Conservation (phyloP, 2,888 invertebrate species). For the Psococerastis gibbosa region DNA sequence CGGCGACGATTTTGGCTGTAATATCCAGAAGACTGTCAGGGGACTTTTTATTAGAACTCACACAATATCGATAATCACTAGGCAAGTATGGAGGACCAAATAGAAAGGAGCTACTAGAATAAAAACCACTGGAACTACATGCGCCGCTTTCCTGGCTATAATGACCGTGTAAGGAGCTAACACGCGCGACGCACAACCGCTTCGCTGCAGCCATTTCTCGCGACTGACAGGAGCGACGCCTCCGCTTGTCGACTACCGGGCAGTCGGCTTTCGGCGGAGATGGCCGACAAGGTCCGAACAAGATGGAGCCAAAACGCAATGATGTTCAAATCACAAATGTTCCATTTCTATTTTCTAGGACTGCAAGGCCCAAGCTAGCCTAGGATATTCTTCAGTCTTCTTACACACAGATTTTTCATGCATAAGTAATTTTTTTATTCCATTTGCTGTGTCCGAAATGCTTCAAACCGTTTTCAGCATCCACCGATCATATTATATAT, state of each 20-base stretch:
- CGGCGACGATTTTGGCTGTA: conserved; percentile 65
- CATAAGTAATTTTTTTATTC: too few species aligned
- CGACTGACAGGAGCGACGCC: conserved; percentile 11
- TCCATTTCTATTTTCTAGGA: too few species aligned
- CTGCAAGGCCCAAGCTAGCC: too few species aligned
- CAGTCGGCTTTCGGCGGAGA: too few species aligned
- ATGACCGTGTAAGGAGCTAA: conserved; percentile 17
- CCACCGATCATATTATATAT: too few species aligned
- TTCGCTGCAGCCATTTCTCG: conserved; percentile 24
- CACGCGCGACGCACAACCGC: conserved; percentile 30
- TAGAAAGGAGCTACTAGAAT: conserved; percentile 4
- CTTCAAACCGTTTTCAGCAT: too few species aligned
- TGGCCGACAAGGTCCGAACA: too few species aligned
- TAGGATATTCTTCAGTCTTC: too few species aligned
- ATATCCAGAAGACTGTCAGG: conserved; percentile 64
- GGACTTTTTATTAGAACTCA: conserved; percentile 8
- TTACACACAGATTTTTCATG: too few species aligned
- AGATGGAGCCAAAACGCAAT: too few species aligned
- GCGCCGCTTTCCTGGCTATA: conserved; percentile 14
- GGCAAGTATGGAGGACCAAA: conserved; percentile 3
- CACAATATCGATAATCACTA: conserved; percentile 12
- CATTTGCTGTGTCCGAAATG: too few species aligned
- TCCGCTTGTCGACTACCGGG: neutral
- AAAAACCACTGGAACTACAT: conserved; percentile 11
- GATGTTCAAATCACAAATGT: too few species aligned